A percentile compares a stretch with the other conserved stretches of the same genome.
phyloP scores from a whole-genome alignment of 2,797 vertebrate genomes.

The Sparus aurata region DNA sequence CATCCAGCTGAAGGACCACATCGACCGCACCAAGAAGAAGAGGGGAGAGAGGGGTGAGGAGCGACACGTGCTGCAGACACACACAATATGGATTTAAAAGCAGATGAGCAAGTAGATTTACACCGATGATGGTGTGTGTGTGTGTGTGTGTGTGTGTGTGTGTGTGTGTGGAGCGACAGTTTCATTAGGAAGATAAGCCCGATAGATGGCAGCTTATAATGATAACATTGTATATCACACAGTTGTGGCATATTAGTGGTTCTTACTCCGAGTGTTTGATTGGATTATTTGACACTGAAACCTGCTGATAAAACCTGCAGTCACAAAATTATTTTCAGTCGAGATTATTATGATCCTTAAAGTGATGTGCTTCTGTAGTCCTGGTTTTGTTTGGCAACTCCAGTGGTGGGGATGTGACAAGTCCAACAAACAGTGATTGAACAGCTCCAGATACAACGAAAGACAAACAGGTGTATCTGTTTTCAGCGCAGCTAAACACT shows the following conservation, averaged over 20 bases:
- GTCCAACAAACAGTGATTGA: background rate
- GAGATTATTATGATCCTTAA: too few species aligned
- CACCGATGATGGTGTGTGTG: background rate
- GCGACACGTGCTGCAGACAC: background rate
- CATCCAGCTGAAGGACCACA: slow-evolving; percentile 97
- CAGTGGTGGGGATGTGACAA: too few species aligned
- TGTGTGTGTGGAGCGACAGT: background rate
- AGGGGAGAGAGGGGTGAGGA: slow-evolving; percentile 92
- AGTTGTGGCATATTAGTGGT: background rate
- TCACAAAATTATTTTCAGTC: too few species aligned
- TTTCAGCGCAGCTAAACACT: background rate
- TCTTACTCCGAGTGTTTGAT: background rate
- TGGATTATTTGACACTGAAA: background rate
- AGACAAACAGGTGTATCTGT: background rate
- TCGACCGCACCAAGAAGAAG: slow-evolving; percentile 97
- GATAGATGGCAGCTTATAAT: background rate
- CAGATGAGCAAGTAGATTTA: background rate
- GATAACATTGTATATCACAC: background rate
- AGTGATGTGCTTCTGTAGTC: too few species aligned
- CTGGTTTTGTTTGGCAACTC: too few species aligned
- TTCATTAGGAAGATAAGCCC: background rate
- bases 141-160: background rate
- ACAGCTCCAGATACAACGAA: background rate
- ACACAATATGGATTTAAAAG: background rate
- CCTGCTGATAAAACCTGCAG: background rate